A percentile compares a stretch with the other conserved stretches of the same genome.
Conservation (phyloP, 2,888 invertebrate genomes). For the Mesoligia furuncula region DNA sequence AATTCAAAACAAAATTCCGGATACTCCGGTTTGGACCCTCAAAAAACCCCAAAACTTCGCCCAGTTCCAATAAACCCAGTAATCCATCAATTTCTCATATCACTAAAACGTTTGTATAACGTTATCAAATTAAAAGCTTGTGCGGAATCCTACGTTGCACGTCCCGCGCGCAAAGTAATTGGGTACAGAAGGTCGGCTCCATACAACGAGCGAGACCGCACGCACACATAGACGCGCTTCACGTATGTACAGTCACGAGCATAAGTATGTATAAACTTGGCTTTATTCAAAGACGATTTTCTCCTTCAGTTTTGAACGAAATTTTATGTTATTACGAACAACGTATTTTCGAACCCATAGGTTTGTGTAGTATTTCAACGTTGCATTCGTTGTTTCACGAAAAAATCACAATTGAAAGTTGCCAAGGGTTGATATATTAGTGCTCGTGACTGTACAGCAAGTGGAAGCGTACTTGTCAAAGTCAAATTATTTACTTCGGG, state of each 20-base stretch:
- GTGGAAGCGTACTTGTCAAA: neutral
- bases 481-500: neutral
- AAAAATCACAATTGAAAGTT: no score
- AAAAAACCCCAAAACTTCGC: slow-evolving; percentile 4
- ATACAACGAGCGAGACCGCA: neutral
- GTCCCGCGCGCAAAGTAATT: neutral
- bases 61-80: slow-evolving; percentile 43
- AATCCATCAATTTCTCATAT: slow-evolving; percentile 66
- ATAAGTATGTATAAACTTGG: no score
- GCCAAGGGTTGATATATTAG: no score
- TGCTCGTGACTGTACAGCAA: no score
- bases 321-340: no score
- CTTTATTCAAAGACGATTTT: no score
- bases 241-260: no score
- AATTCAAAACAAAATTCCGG: neutral
- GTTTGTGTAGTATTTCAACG: no score
- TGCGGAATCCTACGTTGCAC: slow-evolving; percentile 49
- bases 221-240: neutral
- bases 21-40: neutral
- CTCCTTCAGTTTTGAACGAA: no score
- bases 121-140: slow-evolving; percentile 67
- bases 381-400: no score
- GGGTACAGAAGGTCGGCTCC: neutral
- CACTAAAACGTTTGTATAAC: slow-evolving; percentile 53
- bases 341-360: no score